These are phyloP conservation scores for Lepidostoma basale DNA, from an alignment of 1,140 invertebrate species.

Conservation along the genomic window DNA sequence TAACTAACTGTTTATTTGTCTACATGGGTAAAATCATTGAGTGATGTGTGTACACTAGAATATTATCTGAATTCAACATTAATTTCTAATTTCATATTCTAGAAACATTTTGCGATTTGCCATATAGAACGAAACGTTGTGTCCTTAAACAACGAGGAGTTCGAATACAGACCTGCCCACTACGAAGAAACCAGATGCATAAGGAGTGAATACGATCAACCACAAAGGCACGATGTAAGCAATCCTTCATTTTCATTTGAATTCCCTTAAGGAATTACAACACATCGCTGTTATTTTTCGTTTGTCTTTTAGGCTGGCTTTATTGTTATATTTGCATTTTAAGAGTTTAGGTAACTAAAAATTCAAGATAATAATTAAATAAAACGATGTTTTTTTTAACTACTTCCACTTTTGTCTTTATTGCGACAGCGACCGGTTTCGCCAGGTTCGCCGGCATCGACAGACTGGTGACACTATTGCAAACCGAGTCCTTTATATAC, in stretches of 20 bases:
- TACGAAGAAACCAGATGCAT: slow-evolving; percentile 27
- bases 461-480: too few species aligned
- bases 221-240: background rate
- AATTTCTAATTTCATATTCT: too few species aligned
- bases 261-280: background rate
- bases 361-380: background rate
- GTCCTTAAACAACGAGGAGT: background rate
- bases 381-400: too few species aligned
- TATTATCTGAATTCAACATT: too few species aligned
- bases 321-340: background rate
- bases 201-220: background rate
- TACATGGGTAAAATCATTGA: too few species aligned
- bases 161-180: slow-evolving; percentile 14
- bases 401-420: too few species aligned
- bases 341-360: background rate
- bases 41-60: too few species aligned
- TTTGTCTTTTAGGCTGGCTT: background rate
- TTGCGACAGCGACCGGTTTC: too few species aligned
- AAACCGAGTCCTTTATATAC: too few species aligned
- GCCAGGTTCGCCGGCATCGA: too few species aligned
- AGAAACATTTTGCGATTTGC: background rate
- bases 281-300: background rate
- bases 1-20: too few species aligned
- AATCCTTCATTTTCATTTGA: background rate
- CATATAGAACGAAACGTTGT: background rate